Conservation (phyloP, 2,888 invertebrate genomes). For the Meteorus cinctellus region DNA sequence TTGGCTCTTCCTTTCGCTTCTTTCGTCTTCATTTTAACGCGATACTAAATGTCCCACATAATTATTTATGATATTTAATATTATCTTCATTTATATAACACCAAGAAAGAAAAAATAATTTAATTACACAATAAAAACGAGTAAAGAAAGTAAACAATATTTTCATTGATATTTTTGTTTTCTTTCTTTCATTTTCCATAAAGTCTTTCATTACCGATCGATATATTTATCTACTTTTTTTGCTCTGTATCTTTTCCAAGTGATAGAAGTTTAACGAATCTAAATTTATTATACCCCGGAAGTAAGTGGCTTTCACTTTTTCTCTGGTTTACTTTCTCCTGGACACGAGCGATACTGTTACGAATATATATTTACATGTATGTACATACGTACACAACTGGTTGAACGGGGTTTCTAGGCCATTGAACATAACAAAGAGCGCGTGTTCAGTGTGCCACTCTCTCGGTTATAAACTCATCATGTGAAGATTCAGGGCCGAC, state of each 20-base stretch:
- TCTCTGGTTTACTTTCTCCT: constrained; percentile 64
- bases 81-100: constrained; percentile 6
- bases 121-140: neutral
- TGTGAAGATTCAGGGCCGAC: constrained; percentile 32
- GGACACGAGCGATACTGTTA: constrained; percentile 45
- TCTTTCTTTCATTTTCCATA: neutral
- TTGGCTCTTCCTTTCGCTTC: constrained; percentile 26
- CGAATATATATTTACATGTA: neutral
- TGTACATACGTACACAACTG: constrained; percentile 36
- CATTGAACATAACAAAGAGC: constrained; percentile 57
- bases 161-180: neutral
- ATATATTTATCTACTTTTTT: neutral
- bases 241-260: neutral
- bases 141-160: neutral
- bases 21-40: neutral
- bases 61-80: neutral
- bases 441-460: constrained; percentile 9
- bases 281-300: constrained; percentile 58
- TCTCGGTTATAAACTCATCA: constrained; percentile 17
- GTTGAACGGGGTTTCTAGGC: constrained; percentile 65
- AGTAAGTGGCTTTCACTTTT: constrained; percentile 66
- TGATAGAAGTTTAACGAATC: constrained; percentile 31
- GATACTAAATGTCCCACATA: neutral
- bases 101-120: constrained; percentile 8
- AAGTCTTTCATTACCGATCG: neutral